Percentiles rank a stretch among this genome's conserved stretches.
Conservation (phyloP, 2,113 vertebrate species). For the Orientallactaga bullata region DNA sequence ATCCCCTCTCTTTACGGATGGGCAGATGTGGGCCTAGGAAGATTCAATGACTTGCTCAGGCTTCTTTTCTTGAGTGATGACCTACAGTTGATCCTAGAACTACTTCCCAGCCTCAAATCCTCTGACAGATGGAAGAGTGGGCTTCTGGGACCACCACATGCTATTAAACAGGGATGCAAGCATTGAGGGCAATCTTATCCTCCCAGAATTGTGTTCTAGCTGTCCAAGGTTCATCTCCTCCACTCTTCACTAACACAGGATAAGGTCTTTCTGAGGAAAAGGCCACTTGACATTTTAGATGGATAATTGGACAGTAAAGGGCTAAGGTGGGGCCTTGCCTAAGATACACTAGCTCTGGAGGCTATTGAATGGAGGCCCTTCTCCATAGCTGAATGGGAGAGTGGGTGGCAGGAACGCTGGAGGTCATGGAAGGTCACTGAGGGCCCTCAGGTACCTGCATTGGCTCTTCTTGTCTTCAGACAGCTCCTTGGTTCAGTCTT, state of each 20-base stretch:
- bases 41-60: neutral
- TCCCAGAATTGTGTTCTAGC: neutral
- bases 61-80: neutral
- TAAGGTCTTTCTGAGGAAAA: neutral
- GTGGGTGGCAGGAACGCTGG: neutral
- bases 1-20: neutral
- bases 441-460: neutral
- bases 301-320: neutral
- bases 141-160: neutral
- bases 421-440: neutral
- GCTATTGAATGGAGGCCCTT: neutral
- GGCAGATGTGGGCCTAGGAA: neutral
- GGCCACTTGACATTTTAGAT: neutral
- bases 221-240: too few relatives aligned
- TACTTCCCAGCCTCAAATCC: neutral
- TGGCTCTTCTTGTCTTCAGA: neutral
- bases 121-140: neutral
- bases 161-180: neutral
- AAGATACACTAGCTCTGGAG: neutral
- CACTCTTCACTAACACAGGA: neutral
- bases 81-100: neutral
- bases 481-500: neutral
- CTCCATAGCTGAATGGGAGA: neutral
- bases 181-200: fast-evolving
- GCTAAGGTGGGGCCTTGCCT: neutral